phyloP scores from a whole-genome alignment of 2,113 vertebrate species.

The Nanorana parkeri region DNA sequence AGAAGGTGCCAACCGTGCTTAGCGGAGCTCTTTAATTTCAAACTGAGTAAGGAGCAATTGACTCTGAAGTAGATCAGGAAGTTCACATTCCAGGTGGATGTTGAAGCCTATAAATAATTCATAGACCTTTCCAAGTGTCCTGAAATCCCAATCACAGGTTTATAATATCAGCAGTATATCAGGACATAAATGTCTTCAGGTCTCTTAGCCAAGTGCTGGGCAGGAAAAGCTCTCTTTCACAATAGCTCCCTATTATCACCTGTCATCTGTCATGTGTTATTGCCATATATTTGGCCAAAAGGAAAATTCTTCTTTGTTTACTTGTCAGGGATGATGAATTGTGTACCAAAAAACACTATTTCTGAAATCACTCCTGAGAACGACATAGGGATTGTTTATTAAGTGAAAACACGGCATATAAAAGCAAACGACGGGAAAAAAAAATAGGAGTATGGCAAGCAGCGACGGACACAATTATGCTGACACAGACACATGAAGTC shows the following conservation, averaged over 20 bases:
- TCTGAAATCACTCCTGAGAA: conserved; percentile 54
- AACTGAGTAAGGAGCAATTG: no score
- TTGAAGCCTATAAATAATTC: conserved; percentile 24
- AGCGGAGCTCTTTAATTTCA: no score
- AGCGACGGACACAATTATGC: conserved; percentile 25
- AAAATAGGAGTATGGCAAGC: conserved; percentile 3
- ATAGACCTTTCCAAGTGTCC: conserved; percentile 9
- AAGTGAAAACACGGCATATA: conserved; percentile 49
- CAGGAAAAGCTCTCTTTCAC: conserved; percentile 3
- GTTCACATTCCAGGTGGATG: neutral
- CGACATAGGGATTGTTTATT: conserved; percentile 50
- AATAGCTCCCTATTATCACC: conserved; percentile 51
- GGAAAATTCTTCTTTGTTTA: conserved; percentile 57
- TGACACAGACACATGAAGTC: conserved; percentile 14
- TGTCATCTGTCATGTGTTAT: conserved; percentile 56
- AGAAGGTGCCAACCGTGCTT: no score
- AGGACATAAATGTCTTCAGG: conserved; percentile 50
- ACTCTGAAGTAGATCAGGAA: neutral
- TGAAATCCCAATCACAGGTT: conserved; percentile 42
- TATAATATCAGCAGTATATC: conserved; percentile 53
- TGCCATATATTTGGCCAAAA: conserved; percentile 56
- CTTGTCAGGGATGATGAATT: conserved; percentile 57
- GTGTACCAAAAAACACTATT: conserved; percentile 47
- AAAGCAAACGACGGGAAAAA: conserved; percentile 36
- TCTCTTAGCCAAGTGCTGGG: conserved; percentile 40